Evolutionary conservation across 2,888 invertebrate genomes (phyloP), one percentile per base, ranked within the genome.

Genomic region (Hirtodrosophila histrioides): DNA sequence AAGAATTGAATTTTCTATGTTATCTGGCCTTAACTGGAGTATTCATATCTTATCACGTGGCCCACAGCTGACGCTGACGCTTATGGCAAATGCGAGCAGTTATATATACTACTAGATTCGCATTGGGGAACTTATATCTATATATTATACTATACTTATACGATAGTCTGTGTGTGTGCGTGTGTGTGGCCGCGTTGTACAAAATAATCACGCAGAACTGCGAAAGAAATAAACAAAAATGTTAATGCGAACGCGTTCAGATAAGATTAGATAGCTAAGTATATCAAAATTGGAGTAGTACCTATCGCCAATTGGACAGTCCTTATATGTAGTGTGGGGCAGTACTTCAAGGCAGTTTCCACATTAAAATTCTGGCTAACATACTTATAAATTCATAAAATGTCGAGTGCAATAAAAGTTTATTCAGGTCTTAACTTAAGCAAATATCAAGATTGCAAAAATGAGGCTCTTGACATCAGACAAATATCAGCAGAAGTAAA

Each of bases 11-110:
- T 31, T 33, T 43, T 3, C 27, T 31, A 33, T 11, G 12, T 36
- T 35, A 45, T 35, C 33, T 10, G 31, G 31, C 9, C 6, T 4
- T 31, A 23, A 27, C n/a, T 40, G 12, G 44, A 39, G 8, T 31
- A 37, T 6, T 29, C 41, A 39, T 78, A 78, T 78, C 79, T 78
- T 75, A 66, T 75, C 79, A 57, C 53, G 51, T 46, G 62, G 71
- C 3, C 4, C n/a, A 17, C 39, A 56, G 45, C 45, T 65, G 61
- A 65, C 56, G 45, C 45, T 65, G 61, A 65, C 56, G 44, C 48
- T 23, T 17, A 12, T 31, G 9, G 55, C 41, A 56, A 62, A 69
- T 49, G 70, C 29, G 23, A 41, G 24, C 9, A 12, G 8, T 11
- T 35, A 36, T 70, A 53, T 44, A 43, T 17, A 27, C 35, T 29